Evolutionary conservation across 1,140 invertebrate species (phyloP), one percentile per base, ranked within the genome.

Genomic region (Centruroides sculpturatus): DNA sequence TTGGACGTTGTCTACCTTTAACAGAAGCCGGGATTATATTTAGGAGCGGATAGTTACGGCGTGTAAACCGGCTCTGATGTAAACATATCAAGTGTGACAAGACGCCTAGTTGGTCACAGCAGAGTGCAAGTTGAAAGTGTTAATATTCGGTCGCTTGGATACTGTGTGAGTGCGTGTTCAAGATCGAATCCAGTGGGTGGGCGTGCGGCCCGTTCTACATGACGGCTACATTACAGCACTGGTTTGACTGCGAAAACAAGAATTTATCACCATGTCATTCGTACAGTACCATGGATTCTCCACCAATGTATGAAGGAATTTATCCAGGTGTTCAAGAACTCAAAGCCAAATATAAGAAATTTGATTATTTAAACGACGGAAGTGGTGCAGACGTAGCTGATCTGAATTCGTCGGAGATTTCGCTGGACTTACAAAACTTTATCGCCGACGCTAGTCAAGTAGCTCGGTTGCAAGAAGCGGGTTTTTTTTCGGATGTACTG

Each of bases 391-490:
- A 64, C 52, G 34, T 62, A n/a, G 62, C 66, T n/a, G 66, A 68
- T 59, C 63, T 68, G 36, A 64, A 59, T 46, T 53, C 63, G 10
- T 66, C 65, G 46, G 66, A 68, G 50, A 60, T 68, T 35, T 67
- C 66, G 8, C 65, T 68, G 50, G 66, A 68, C 47, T 59, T 68
- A n/a, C 66, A 68, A 52, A 62, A 64, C 51, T 65, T 67, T 34
- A 68, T 68, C n/a, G 57, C 23, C 23, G 23, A 53, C 35, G 23
- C 23, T 36, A 23, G 35, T 53, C 51, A 53, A 53, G 41, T 41
- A 41, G 41, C 41, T 41, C 51, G 35, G 51, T 36, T 34, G 51
- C 51, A 53, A 36, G 51, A 53, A 34, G 23, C 51, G 8, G 23
- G 23, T 53, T 34, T 53, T 36, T 53, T 53, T 36, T 8, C 23